Evolutionary conservation across 2,113 vertebrate species (phyloP), one percentile per base, ranked within the genome.

Genomic region (Nyctibius bracteatus): DNA sequence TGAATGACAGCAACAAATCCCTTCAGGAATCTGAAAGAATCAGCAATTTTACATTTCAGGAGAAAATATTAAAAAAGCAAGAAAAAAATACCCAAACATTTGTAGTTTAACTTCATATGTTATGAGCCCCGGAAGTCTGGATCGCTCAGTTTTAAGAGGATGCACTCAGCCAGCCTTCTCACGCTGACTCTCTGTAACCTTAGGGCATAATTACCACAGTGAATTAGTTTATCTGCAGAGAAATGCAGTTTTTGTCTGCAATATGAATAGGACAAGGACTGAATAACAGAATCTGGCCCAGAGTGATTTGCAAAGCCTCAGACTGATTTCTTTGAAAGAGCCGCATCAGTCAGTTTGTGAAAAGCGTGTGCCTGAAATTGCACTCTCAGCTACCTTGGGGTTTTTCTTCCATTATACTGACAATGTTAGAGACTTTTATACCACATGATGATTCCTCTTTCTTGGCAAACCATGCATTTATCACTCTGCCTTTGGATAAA

Each of bases 1-100:
- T 84, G 83, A 95, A 92, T 92, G 95, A 97, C 89, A 97, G 81
- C 63, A 91, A 88, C 75, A 94, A 86, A 97, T 91, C 83, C 78
- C 37, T 28, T 21, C 61, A 85, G 63, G 24, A 90, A 52, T 92
- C 59, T 77, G 51, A 88, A 78, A 77, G 78, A 86, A 94, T 37
- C 14, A 3, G 81, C 83, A 39, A 39, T 84, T 96, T 81, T 62
- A 71, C 74, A 66, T 94, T 96, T 95, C 86, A 96, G 58, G 86
- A 94, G 51, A 75, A 95, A 96, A 87, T 70, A 89, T 63, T 96
- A 94, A 92, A 88, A 86, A 7, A 2, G 88, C 88, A 83, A 96
- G 5, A 91, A 52, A 70, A 73, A 95, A 84, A 49, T 14, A 8
- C n/a, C 8, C 6, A 41, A 87, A 31, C 6, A 66, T 86, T 73